phyloP scores from a whole-genome alignment of 2,888 invertebrate genomes.

The Sminthurinus aureus region DNA sequence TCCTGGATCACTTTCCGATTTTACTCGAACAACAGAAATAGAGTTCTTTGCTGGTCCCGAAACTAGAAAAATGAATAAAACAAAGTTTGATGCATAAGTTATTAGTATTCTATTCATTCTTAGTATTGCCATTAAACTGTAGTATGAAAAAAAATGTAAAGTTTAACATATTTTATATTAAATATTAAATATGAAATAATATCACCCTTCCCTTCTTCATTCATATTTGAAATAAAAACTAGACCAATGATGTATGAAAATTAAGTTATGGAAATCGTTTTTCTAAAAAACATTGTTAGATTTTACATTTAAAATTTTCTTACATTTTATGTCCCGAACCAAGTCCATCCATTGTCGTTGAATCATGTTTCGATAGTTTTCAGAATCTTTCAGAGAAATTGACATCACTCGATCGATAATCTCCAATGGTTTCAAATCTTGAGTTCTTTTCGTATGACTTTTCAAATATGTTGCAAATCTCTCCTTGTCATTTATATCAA shows the following conservation, averaged over 20 bases:
- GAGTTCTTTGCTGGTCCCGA: background rate
- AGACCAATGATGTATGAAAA: too few relatives aligned
- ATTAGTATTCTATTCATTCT: background rate
- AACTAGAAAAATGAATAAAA: too few relatives aligned
- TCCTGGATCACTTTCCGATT: conserved; percentile 41
- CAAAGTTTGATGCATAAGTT: too few relatives aligned
- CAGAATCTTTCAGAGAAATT: background rate
- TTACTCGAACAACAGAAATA: background rate
- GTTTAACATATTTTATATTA: too few relatives aligned
- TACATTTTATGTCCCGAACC: too few relatives aligned
- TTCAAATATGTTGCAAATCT: conserved; percentile 35
- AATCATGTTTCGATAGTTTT: conserved; percentile 2
- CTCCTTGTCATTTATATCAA: conserved; percentile 43
- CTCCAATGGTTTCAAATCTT: conserved; percentile 49
- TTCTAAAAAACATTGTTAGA: background rate
- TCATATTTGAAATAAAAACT: conserved; percentile 15
- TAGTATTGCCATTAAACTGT: too few relatives aligned
- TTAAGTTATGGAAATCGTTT: conserved; percentile 9
- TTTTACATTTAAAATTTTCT: too few relatives aligned
- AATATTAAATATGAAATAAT: too few relatives aligned
- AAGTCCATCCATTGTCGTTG: too few relatives aligned
- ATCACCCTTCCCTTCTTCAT: too few relatives aligned
- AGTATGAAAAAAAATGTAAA: too few relatives aligned
- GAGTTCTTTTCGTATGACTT: conserved; percentile 34
- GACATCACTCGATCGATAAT: conserved; percentile 1